Evolutionary conservation across 1,140 invertebrate genomes (phyloP), one percentile per base, ranked within the genome.

Genomic region (Atta cephalotes): DNA sequence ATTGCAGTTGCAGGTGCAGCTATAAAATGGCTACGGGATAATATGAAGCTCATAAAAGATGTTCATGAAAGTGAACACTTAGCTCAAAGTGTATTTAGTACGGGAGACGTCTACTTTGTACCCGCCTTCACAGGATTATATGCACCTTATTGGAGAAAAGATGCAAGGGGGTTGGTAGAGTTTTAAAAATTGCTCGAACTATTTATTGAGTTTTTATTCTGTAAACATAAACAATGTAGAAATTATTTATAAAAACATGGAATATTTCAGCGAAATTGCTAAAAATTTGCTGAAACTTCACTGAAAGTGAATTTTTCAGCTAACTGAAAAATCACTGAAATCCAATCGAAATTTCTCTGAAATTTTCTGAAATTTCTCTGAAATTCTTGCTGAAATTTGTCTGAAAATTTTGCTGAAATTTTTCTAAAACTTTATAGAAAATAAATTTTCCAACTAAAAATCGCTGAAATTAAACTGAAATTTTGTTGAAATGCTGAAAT

Each of bases 91-190:
- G 97, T 97, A 3, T 95, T 96, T 60, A 96, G 96, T 86, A 97
- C 97, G 1, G 96, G 96, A 60, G 98, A 98, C 90, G 97, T 99
- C 88, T 99, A 98, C 93, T 99, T 99, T 95, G 98, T 99, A 21
- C 98, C 99, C 7, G 98, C 98, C 66, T 99, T 99, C 94, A 97
- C 97, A 87, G 99, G 99, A 0, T 95, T 99, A 0, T 99, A 98
- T 94, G 98, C 99, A 84, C 99, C 99, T 0, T 97, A 99, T 94
- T 99, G 98, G 98, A 96, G 98, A 84, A 97, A 98, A 91, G 97
- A 99, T 96, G 98, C 98, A 0, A 96, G 98, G 95, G 98, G 98
- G 97, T 97, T 94, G 85, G 85, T 91, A 72, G 0, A 66, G 72
- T 60, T 58, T 80, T 60, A 65, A 70, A 60, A 45, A 39, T 45